phyloP scores from a whole-genome alignment of 2,113 vertebrate species.

The Nothobranchius kuhntae region DNA sequence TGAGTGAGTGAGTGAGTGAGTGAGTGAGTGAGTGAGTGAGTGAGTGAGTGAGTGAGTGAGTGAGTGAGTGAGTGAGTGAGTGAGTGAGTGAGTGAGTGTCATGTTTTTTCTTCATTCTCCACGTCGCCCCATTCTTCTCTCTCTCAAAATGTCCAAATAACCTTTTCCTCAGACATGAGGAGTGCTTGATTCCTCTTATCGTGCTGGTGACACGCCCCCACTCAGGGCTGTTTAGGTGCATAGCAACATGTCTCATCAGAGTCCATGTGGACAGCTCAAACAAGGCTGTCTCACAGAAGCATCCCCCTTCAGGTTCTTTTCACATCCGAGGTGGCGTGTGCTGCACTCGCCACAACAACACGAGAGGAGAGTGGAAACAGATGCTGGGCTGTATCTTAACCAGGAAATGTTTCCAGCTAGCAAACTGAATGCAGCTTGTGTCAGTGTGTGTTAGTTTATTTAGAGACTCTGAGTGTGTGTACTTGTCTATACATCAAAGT shows the following conservation, averaged over 20 bases:
- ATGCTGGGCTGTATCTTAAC: too few species aligned
- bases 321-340: too few species aligned
- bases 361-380: not conserved
- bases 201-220: conserved; percentile 40
- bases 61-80: too few species aligned
- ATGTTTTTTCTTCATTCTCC: not conserved
- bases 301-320: not conserved
- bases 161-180: conserved; percentile 49
- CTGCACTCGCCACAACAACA: too few species aligned
- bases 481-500: too few species aligned
- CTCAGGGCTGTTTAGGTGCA: conserved; percentile 15
- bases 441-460: too few species aligned
- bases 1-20: too few species aligned
- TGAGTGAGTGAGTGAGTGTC: not conserved
- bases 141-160: conserved; percentile 28
- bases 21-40: too few species aligned
- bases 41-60: too few species aligned
- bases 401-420: too few species aligned
- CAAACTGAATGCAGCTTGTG: too few species aligned
- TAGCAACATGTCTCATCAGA: conserved; percentile 31
- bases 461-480: too few species aligned
- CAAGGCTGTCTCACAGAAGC: conserved; percentile 14
- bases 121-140: not conserved
- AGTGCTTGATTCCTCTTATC: conserved; percentile 57
- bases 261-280: conserved; percentile 26